Base-by-base conservation (phyloP, 2,797 vertebrate species). In the Acridotheres tristis region DNA sequence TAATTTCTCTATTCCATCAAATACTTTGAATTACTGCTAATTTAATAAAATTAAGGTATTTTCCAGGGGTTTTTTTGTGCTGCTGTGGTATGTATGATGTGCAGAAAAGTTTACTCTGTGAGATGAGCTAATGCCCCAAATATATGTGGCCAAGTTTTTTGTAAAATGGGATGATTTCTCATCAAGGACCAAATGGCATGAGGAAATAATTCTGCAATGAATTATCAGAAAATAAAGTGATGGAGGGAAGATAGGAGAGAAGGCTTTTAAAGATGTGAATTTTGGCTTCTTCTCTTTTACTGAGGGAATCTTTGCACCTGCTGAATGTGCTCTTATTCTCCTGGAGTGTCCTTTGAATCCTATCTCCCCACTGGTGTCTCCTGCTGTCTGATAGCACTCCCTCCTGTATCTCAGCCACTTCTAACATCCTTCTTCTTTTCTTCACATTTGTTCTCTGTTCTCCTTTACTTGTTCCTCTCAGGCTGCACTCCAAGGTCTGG, bases 151-250 rank as follows among this genome's bases (percentile, higher is more conserved):
- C 45, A 67, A 34, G 8, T 10, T 22, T 85, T 89, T 77, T 93
- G 55, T 36, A 85, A 89, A 87, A 40, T 27, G 11, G 8, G 19
- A 25, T 51, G 12, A 13, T 27, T 17, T 68, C 23, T 65, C 8
- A 1, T 77, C 38, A 65, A 55, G 22, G 45, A 72, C 30, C 14
- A 54, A 34, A 38, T 58, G 20, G 5, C 54, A 10, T 54, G 63
- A 80, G 10, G n/a, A 72, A 84, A 53, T 11, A 22, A 13, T 47
- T 40, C 13, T 0, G 0, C n/a, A 67, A 6, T 10, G 16, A 38
- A 45, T 73, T 30, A 54, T 17, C 42, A 71, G 43, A 82, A 92
- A 85, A 57, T 38, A 48, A 42, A 55, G 19, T 13, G 23, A 27
- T 27, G 57, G 27, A 55, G 22, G 19, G 7, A 79, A 85, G 26